Evolutionary conservation across 2,113 vertebrate genomes (phyloP).

Genomic region (Coturnix japonica): DNA sequence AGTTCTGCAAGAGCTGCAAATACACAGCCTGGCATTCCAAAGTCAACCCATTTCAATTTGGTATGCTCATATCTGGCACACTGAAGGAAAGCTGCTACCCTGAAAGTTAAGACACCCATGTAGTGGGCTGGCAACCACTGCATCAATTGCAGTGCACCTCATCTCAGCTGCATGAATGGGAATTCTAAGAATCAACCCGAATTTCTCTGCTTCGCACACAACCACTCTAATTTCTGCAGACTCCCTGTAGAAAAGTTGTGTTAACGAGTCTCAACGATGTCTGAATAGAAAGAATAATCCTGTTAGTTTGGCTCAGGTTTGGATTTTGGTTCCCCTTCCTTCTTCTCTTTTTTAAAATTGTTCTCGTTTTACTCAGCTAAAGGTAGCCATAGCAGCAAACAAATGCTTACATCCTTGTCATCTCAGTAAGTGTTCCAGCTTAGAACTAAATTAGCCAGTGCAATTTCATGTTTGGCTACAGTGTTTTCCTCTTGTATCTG

Average conservation of each 20-base stretch:
- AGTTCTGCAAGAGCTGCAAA: neutral
- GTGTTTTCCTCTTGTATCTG: neutral
- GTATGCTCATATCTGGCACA: neutral
- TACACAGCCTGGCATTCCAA: neutral
- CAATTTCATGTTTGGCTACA: neutral
- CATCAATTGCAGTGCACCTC: neutral
- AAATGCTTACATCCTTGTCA: neutral
- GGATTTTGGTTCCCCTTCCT: conserved; percentile 5
- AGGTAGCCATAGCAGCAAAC: conserved; percentile 27
- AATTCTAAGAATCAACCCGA: neutral
- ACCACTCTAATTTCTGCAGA: neutral
- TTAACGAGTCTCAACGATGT: neutral
- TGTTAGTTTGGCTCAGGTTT: neutral
- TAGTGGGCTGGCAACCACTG: neutral
- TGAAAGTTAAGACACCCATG: neutral
- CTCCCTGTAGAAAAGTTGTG: neutral
- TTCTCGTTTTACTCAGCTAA: neutral
- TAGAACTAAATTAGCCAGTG: neutral
- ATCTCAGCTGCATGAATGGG: accelerated
- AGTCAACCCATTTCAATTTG: neutral
- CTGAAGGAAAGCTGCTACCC: neutral
- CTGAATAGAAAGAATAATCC: neutral
- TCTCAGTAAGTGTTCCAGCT: neutral
- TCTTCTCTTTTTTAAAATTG: neutral
- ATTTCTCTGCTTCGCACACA: neutral